These are phyloP conservation scores for Drosophila emarginata DNA, from an alignment of 2,888 invertebrate genomes.

Conservation along the genomic window DNA sequence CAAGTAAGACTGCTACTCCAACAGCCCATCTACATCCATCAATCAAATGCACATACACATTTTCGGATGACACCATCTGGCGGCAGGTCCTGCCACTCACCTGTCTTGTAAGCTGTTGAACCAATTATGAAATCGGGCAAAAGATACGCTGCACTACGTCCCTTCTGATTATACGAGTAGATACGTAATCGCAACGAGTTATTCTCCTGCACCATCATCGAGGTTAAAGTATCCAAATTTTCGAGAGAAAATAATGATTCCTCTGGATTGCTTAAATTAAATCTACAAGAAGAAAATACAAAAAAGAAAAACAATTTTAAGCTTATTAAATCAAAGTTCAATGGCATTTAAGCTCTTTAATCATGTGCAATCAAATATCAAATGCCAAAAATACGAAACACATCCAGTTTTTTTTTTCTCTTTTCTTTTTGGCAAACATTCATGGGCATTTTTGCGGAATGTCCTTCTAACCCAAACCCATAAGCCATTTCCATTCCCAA, in stretches of 20 bases:
- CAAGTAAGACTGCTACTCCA: neutral
- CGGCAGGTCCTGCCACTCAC: constrained; percentile 70
- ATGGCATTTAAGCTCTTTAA: constrained; percentile 62
- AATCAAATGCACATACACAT: constrained; percentile 52
- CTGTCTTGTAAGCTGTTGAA: constrained; percentile 88
- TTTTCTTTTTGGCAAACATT: constrained; percentile 39
- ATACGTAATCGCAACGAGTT: constrained; percentile 90
- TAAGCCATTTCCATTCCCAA: constrained; percentile 54
- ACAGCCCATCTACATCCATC: constrained; percentile 57
- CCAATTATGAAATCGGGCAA: constrained; percentile 90
- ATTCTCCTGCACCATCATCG: constrained; percentile 90
- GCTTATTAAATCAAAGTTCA: constrained; percentile 63
- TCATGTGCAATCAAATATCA: constrained; percentile 68
- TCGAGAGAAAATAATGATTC: constrained; percentile 82
- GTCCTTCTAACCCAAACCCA: constrained; percentile 11
- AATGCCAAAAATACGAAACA: constrained; percentile 42
- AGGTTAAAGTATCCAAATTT: constrained; percentile 88
- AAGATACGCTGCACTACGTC: constrained; percentile 88
- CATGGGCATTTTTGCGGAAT: constrained; percentile 33
- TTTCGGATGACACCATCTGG: constrained; percentile 42
- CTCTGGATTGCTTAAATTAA: constrained; percentile 81
- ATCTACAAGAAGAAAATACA: constrained; percentile 68
- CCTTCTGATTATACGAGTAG: constrained; percentile 91
- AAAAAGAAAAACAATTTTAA: too few relatives aligned
- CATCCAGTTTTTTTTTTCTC: constrained; percentile 11